Conservation (phyloP, 1,140 invertebrate genomes). For the Leptopilina clavipes region DNA sequence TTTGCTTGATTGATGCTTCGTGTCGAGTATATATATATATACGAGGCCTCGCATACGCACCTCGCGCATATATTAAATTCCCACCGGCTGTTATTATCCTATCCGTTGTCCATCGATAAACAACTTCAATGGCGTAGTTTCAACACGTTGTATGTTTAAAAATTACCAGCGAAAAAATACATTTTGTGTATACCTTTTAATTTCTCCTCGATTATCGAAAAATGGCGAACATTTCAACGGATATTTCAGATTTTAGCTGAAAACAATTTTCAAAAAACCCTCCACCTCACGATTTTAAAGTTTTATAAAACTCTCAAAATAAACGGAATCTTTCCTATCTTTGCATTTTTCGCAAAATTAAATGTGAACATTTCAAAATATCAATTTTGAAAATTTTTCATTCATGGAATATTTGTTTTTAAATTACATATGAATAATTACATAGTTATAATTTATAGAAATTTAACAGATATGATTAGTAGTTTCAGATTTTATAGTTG, state of each 20-base stretch:
- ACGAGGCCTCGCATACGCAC: slow-evolving; percentile 8
- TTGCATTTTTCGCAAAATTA: neutral
- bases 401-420: too few species aligned
- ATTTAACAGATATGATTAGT: too few species aligned
- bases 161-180: neutral
- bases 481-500: too few species aligned
- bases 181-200: neutral
- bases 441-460: too few species aligned
- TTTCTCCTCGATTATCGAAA: too few species aligned
- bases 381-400: too few species aligned
- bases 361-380: neutral
- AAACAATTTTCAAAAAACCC: neutral
- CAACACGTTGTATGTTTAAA: neutral
- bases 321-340: neutral
- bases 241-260: too few species aligned
- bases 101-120: slow-evolving; percentile 12
- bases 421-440: too few species aligned
- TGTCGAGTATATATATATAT: slow-evolving; percentile 2
- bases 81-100: slow-evolving; percentile 6
- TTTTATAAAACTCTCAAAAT: neutral
- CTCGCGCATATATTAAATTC: slow-evolving; percentile 24
- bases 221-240: too few species aligned
- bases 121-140: slow-evolving; percentile 5
- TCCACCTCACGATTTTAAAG: neutral
- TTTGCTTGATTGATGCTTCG: slow-evolving; percentile 19